A percentile compares a stretch with the other conserved stretches of the same genome.
phyloP scores from a whole-genome alignment of 2,797 vertebrate genomes.

The Sparus aurata region DNA sequence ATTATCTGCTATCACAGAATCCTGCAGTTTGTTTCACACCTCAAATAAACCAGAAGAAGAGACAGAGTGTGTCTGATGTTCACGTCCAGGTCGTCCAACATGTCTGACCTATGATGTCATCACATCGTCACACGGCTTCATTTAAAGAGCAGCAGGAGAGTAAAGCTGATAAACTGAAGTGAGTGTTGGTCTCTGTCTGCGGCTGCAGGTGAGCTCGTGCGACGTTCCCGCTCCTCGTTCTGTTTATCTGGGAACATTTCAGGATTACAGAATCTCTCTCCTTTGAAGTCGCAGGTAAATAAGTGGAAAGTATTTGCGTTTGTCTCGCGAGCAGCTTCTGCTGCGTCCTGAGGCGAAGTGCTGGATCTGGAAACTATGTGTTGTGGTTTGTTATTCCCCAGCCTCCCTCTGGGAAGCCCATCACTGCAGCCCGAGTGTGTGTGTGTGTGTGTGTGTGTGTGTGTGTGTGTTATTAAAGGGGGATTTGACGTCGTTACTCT shows the following conservation, averaged over 20 bases:
- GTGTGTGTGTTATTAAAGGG: slow-evolving; percentile 2
- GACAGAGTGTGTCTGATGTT: too few relatives aligned
- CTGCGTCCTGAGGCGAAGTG: slow-evolving; percentile 50
- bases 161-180: not conserved
- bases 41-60: too few relatives aligned
- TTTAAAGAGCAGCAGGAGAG: too few relatives aligned
- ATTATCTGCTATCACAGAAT: too few relatives aligned
- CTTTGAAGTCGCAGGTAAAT: slow-evolving; percentile 84
- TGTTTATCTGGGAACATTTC: slow-evolving; percentile 52
- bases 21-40: too few relatives aligned
- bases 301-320: slow-evolving; percentile 82
- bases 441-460: slow-evolving; percentile 15
- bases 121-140: too few relatives aligned
- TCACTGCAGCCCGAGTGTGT: slow-evolving; percentile 13
- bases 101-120: too few relatives aligned
- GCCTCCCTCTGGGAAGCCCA: slow-evolving; percentile 57
- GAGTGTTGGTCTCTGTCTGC: slow-evolving; percentile 7
- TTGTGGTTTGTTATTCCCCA: slow-evolving; percentile 73
- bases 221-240: slow-evolving; percentile 41
- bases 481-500: slow-evolving; percentile 1
- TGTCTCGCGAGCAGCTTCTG: slow-evolving; percentile 64
- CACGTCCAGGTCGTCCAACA: too few relatives aligned
- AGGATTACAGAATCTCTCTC: slow-evolving; percentile 49
- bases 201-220: slow-evolving; percentile 37
- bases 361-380: slow-evolving; percentile 79